Base-by-base conservation (phyloP, 2,797 vertebrate genomes). In the Cyclopterus lumpus region DNA sequence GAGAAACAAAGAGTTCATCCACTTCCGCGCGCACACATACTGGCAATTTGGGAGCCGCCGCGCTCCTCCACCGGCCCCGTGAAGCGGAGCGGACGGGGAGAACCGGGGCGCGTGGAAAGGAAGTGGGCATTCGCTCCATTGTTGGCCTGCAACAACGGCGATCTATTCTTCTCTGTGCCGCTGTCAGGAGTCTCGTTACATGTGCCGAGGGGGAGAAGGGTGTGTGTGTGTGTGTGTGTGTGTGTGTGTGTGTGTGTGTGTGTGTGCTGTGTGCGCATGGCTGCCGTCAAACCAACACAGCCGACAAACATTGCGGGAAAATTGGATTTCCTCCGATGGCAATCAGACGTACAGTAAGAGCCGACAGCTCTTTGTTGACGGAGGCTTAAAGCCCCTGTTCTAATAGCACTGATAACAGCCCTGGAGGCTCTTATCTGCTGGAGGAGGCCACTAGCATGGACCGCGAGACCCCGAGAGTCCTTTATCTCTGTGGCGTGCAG, bases 251-350 rank as follows among this genome's bases (percentile, higher is more conserved):
- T n/a, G n/a, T n/a, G n/a, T n/a, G n/a, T n/a, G n/a, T n/a, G n/a
- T n/a, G n/a, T n/a, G n/a, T n/a, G n/a, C n/a, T n/a, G n/a, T n/a
- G n/a, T n/a, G n/a, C n/a, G n/a, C n/a, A n/a, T n/a, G n/a, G n/a
- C n/a, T n/a, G n/a, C n/a, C n/a, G n/a, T n/a, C n/a, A n/a, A n/a
- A n/a, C n/a, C n/a, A n/a, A n/a, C n/a, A n/a, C n/a, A n/a, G n/a
- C n/a, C n/a, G n/a, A 85, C 79, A 79, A 79, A 71, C 82, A 85
- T 85, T 78, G 80, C 82, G 65, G 90, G 84, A 83, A 93, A 94
- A 94, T 93, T 93, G 93, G 92, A 92, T 94, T 94, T 90, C 83
- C 86, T 92, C 73, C 71, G 93, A 94, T 93, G 86, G 89, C 84
- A 93, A 95, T 93, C 92, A 78, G 82, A 81, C 8, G 36, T 88